Evolutionary conservation across 2,113 vertebrate genomes (phyloP).

Genomic region (Calyptomena viridis): DNA sequence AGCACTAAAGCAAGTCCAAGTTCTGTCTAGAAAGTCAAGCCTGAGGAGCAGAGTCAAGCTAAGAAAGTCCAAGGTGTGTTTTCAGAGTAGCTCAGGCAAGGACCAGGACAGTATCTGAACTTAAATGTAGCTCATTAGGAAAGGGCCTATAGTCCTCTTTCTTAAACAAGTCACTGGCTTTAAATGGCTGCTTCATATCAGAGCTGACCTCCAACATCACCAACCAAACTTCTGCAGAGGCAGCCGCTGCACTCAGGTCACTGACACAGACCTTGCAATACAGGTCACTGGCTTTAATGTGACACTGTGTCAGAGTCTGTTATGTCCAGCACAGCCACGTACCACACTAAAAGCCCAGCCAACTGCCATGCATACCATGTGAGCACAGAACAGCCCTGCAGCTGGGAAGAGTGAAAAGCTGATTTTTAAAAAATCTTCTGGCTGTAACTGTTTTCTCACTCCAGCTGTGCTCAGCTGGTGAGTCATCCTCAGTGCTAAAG

Average conservation of each 20-base stretch:
- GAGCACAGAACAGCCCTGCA: background rate
- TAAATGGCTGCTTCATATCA: rapidly evolving
- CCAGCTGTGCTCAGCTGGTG: background rate
- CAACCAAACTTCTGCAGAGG: background rate
- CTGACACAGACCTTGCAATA: background rate
- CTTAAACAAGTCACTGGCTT: background rate
- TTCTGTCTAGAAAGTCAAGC: background rate
- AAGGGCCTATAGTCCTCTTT: background rate
- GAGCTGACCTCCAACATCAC: background rate
- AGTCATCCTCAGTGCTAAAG: slow-evolving; percentile 10
- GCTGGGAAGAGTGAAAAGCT: background rate
- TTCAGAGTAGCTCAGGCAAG: background rate
- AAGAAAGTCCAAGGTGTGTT: background rate
- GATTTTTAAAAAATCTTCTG: background rate
- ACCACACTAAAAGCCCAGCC: background rate
- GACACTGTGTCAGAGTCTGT: rapidly evolving
- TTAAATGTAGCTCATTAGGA: background rate
- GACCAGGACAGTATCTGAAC: background rate
- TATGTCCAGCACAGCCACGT: background rate
- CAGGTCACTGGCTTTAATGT: background rate
- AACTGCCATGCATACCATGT: background rate
- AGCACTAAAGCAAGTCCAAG: background rate
- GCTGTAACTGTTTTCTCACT: background rate
- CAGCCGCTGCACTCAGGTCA: background rate
- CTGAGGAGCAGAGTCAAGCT: background rate